Percentiles rank a stretch among this genome's conserved stretches.
These are phyloP conservation scores for Cryptocephalus moraei DNA, from an alignment of 2,888 invertebrate genomes.

Conservation along the genomic window DNA sequence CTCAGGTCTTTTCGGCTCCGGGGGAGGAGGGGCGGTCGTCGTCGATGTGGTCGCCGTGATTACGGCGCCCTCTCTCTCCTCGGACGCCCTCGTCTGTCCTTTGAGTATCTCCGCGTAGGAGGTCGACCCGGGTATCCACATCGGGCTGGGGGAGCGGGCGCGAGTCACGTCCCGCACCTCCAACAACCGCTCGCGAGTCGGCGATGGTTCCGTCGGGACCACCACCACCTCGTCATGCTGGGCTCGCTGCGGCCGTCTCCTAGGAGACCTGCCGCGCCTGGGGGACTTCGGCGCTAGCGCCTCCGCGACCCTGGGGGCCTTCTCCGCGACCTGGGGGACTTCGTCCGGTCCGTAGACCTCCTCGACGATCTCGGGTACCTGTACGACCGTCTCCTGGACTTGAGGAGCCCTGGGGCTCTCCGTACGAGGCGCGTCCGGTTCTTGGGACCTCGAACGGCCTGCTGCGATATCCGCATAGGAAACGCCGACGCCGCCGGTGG, in stretches of 20 bases:
- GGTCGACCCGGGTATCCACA: constrained; percentile 63
- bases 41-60: background rate
- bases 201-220: constrained; percentile 1
- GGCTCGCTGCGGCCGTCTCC: constrained; percentile 30
- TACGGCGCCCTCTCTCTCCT: constrained; percentile 7
- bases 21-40: background rate
- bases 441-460: constrained; percentile 39
- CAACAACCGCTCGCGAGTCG: background rate
- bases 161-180: constrained; percentile 23
- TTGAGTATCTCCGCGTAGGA: constrained; percentile 73
- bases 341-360: background rate
- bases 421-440: constrained; percentile 5
- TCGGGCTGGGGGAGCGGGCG: constrained; percentile 56
- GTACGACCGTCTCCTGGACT: constrained; percentile 3
- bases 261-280: constrained; percentile 45
- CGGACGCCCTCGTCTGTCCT: constrained; percentile 38
- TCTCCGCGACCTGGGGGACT: constrained; percentile 6
- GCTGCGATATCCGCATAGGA: constrained; percentile 64
- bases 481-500: constrained; percentile 40
- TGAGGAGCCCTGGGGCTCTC: background rate
- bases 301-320: constrained; percentile 8
- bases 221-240: background rate
- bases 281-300: constrained; percentile 24
- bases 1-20: background rate
- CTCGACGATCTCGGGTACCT: constrained; percentile 12